Evolutionary conservation across 92 coral and sea anemone species (phyloP).

Genomic region (Palythoa grandis): DNA sequence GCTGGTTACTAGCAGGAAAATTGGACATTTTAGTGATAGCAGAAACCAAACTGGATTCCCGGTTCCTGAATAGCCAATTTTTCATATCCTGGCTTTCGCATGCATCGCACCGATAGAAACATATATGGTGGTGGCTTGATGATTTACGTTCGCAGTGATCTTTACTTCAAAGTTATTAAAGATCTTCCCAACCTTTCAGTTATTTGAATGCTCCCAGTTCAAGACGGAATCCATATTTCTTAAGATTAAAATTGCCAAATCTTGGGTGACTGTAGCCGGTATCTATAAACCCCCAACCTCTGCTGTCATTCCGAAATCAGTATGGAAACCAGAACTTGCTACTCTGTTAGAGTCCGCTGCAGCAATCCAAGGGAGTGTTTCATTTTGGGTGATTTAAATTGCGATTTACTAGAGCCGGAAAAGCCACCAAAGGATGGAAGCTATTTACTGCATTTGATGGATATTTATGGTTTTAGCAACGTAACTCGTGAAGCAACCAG

Average conservation of each 20-base stretch:
- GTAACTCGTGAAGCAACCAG: slow-evolving; percentile 45
- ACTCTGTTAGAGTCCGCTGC: slow-evolving; percentile 13
- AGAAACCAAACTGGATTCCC: slow-evolving; percentile 54
- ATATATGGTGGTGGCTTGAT: slow-evolving; percentile 56
- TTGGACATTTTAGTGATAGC: slow-evolving; percentile 50
- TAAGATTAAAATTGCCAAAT: slow-evolving; percentile 35
- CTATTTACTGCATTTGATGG: slow-evolving; percentile 45
- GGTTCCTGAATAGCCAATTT: slow-evolving; percentile 23
- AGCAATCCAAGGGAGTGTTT: slow-evolving; percentile 34
- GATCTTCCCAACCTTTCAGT: not conserved
- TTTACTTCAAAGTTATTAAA: slow-evolving; percentile 9
- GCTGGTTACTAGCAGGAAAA: slow-evolving; percentile 7
- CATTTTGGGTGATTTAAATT: slow-evolving; percentile 51
- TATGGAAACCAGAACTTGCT: slow-evolving; percentile 20
- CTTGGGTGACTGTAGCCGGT: slow-evolving; percentile 39
- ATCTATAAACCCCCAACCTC: slow-evolving; percentile 50
- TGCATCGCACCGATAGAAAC: slow-evolving; percentile 43
- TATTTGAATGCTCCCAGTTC: not conserved
- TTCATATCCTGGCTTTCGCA: slow-evolving; percentile 38
- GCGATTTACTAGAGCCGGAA: slow-evolving; percentile 49
- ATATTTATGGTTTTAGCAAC: slow-evolving; percentile 49
- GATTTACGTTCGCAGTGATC: slow-evolving; percentile 32
- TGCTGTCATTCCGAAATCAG: not conserved
- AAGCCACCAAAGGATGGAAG: slow-evolving; percentile 64
- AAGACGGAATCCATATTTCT: slow-evolving; percentile 21